Conservation (phyloP, 2,888 invertebrate genomes). For the Eristalis intricaria region DNA sequence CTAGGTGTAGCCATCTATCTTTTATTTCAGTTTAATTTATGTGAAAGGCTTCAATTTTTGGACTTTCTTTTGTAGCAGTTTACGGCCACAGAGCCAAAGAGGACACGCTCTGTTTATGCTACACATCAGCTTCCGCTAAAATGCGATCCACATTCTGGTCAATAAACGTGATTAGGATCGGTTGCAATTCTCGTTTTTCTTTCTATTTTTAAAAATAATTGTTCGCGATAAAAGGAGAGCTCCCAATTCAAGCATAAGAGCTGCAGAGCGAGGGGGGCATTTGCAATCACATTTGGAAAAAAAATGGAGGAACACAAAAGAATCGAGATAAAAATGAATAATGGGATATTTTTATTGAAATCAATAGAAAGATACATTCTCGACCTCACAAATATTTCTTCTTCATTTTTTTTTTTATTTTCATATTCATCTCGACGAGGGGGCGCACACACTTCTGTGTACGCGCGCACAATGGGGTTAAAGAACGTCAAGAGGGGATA, state of each 20-base stretch:
- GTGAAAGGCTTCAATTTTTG: neutral
- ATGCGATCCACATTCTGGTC: constrained; percentile 5
- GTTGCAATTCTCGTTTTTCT: constrained; percentile 22
- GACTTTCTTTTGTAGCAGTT: neutral
- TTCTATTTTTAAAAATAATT: constrained; percentile 15
- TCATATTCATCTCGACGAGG: neutral
- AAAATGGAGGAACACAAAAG: neutral
- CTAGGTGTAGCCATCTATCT: neutral
- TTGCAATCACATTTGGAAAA: neutral
- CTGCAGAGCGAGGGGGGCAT: too few relatives aligned
- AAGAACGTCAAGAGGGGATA: constrained; percentile 25
- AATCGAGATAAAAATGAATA: constrained; percentile 20
- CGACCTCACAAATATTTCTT: neutral
- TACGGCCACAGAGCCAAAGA: neutral
- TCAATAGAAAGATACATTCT: constrained; percentile 11
- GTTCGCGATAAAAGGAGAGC: neutral
- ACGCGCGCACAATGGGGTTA: constrained; percentile 20
- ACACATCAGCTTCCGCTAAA: neutral
- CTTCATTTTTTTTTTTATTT: too few relatives aligned
- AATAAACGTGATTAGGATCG: constrained; percentile 33
- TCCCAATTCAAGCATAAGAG: neutral
- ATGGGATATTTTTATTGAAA: constrained; percentile 26
- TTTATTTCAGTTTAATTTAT: neutral
- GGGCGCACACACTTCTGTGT: neutral
- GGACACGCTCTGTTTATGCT: neutral